Percentiles rank a stretch among this genome's conserved stretches.
Conservation (phyloP, 92 coral and sea anemone species). For the Zoanthus gigantus region DNA sequence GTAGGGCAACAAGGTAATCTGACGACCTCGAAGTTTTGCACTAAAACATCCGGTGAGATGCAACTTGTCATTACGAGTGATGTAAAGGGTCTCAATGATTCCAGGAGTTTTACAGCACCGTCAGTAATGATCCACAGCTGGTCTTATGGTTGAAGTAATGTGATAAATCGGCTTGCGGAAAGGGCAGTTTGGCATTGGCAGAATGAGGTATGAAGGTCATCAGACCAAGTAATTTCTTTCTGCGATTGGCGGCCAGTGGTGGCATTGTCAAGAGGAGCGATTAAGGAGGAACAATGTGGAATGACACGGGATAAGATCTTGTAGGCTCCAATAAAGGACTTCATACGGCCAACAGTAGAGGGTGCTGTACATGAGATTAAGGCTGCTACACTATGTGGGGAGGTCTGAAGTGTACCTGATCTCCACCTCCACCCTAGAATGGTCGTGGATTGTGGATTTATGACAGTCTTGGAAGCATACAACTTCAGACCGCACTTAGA, state of each 20-base stretch:
- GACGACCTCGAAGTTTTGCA: constrained; percentile 47
- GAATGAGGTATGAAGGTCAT: too few relatives aligned
- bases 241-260: constrained; percentile 55
- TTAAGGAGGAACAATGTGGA: constrained; percentile 7
- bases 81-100: constrained; percentile 50
- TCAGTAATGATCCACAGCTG: constrained; percentile 69
- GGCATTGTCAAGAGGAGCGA: constrained; percentile 46
- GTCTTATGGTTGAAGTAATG: constrained; percentile 54
- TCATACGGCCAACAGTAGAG: constrained; percentile 40
- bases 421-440: too few relatives aligned
- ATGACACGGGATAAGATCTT: constrained; percentile 41
- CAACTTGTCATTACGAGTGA: background rate
- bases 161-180: background rate
- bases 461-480: too few relatives aligned
- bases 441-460: too few relatives aligned
- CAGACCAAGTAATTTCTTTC: constrained; percentile 49
- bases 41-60: constrained; percentile 55
- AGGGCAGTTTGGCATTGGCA: background rate
- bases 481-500: too few relatives aligned
- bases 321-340: constrained; percentile 54
- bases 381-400: constrained; percentile 37
- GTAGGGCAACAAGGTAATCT: constrained; percentile 54
- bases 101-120: constrained; percentile 49
- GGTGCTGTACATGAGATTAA: background rate
- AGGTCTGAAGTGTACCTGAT: constrained; percentile 4